Base-by-base conservation (phyloP, 2,888 invertebrate species). In the Calameuta filiformis region DNA sequence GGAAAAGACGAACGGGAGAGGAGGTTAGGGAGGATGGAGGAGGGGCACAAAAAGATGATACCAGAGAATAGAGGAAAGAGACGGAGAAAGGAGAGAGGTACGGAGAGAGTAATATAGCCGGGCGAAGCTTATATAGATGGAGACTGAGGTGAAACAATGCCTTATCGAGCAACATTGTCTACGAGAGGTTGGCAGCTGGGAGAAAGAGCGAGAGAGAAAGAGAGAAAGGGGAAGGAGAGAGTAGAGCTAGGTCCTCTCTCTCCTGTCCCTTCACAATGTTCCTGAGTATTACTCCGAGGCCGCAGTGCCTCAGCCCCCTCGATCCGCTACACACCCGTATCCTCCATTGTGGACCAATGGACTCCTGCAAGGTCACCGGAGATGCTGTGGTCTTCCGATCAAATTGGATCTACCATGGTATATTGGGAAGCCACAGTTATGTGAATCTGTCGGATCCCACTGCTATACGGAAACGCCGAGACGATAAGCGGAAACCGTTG, bases 141-240 rank as follows among this genome's bases (percentile, higher is more conserved):
- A 86, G 86, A 85, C 87, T 85, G 81, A 83, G 84, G 83, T 83
- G 83, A 87, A 90, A 91, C 90, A 91, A 90, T 91, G 87, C 87
- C 89, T 89, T 90, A 90, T 90, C 89, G 90, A 87, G 89, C 86
- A 90, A 88, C 89, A 89, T 90, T 89, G 90, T 89, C 86, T 86
- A 81, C 80, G 79, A 80, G 77, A 74, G 81, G 75, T 37, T 30
- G 77, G 75, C 35, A 68, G n/a, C 35, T 74, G 71, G 77, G 69
- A 73, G 35, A 35, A 69, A 30, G 69, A 75, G 68, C 9, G 68
- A 33, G 69, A 69, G 73, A 56, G 69, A 75, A 68, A 23, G 69
- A 33, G 71, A 56, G 73, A 75, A 12, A 12, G 69, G 69, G 15
- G 71, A 75, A 56, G 31, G 68, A 34, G 71, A 56, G 69, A 75